A percentile compares a stretch with the other conserved stretches of the same genome.
These are phyloP conservation scores for Hozukius guyotensis DNA, from an alignment of 2,797 vertebrate genomes.

Conservation along the genomic window DNA sequence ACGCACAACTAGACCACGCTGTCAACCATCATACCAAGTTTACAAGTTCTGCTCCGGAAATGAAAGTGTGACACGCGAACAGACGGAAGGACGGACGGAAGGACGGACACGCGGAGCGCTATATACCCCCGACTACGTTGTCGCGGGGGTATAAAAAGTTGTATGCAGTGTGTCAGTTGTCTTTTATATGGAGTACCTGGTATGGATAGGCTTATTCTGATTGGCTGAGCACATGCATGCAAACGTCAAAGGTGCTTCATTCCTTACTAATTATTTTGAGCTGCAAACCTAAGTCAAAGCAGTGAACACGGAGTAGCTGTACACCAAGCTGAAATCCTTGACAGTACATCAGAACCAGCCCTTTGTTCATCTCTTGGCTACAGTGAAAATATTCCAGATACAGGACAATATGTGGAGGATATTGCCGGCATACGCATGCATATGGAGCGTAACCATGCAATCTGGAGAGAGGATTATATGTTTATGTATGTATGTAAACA, in stretches of 20 bases:
- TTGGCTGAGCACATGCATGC: too few relatives aligned
- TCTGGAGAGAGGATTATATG: constrained; percentile 26
- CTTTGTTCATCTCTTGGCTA: constrained; percentile 23
- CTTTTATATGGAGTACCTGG: background rate
- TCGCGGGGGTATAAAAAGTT: background rate
- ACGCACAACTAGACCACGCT: too few relatives aligned
- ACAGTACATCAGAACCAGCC: constrained; percentile 24
- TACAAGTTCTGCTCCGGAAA: too few relatives aligned
- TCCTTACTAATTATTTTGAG: background rate
- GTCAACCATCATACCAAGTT: too few relatives aligned
- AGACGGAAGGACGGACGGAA: too few relatives aligned
- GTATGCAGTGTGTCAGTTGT: background rate
- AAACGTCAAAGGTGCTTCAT: background rate
- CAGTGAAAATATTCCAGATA: background rate
- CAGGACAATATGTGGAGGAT: background rate
- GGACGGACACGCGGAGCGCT: too few relatives aligned
- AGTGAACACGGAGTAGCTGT: background rate
- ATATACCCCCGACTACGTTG: too few relatives aligned
- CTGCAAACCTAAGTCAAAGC: background rate
- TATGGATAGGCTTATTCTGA: background rate
- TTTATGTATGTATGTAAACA: constrained; percentile 1
- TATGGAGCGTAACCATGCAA: constrained; percentile 4
- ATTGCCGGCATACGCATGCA: background rate
- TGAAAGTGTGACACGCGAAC: too few relatives aligned
- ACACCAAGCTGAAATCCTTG: constrained; percentile 2